These are phyloP conservation scores for Lipotes vexillifer DNA, from an alignment of 2,113 vertebrate species.

Conservation along the genomic window DNA sequence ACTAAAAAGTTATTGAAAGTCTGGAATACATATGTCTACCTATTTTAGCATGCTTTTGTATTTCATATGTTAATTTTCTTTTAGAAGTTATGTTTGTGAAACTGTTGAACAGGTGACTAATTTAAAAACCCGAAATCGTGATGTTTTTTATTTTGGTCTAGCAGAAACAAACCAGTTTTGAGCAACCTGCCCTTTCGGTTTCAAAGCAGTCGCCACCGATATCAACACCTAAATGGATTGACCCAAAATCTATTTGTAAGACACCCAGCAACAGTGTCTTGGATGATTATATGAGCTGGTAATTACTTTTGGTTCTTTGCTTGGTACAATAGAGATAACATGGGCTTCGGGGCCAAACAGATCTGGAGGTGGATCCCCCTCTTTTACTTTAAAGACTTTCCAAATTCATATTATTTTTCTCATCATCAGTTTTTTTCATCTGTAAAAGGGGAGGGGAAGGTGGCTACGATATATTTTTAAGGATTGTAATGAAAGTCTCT, in stretches of 20 bases:
- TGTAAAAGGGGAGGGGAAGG: background rate
- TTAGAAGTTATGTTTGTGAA: slow-evolving; percentile 32
- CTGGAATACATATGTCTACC: background rate
- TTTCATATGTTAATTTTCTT: slow-evolving; percentile 18
- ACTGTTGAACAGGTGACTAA: background rate
- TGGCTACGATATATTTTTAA: background rate
- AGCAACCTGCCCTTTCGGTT: slow-evolving; percentile 74
- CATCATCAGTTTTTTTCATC: background rate
- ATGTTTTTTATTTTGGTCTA: slow-evolving; percentile 52
- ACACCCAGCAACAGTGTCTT: slow-evolving; percentile 83
- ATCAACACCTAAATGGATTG: slow-evolving; percentile 58
- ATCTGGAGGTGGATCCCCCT: background rate
- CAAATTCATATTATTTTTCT: slow-evolving; percentile 1
- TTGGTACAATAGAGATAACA: background rate
- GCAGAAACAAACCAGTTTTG: slow-evolving; percentile 78
- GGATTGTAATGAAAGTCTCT: background rate
- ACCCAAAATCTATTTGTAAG: slow-evolving; percentile 76
- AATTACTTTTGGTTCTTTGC: slow-evolving; percentile 43
- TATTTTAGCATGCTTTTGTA: background rate
- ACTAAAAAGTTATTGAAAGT: background rate
- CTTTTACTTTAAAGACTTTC: background rate
- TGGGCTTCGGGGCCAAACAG: background rate
- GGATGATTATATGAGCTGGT: slow-evolving; percentile 86
- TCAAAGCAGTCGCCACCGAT: slow-evolving; percentile 78
- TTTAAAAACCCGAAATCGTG: background rate